Percentiles rank a stretch among this genome's conserved stretches.
Evolutionary conservation across 2,888 invertebrate genomes (phyloP).

Genomic region (Holacanthella duospinosa): DNA sequence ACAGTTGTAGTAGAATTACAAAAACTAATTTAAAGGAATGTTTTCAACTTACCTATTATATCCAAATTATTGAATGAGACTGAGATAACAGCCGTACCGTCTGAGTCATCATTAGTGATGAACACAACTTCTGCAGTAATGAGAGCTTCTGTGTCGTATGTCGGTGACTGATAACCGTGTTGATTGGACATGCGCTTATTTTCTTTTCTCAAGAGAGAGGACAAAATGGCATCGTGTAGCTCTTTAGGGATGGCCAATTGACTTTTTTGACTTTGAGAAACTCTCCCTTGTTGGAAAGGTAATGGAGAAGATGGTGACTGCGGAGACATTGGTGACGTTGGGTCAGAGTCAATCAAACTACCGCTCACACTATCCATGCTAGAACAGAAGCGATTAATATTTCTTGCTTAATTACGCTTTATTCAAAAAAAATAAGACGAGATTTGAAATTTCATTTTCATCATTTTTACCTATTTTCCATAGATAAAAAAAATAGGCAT

Average conservation of each 20-base stretch:
- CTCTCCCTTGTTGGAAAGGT: slow-evolving; percentile 7
- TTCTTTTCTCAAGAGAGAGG: slow-evolving; percentile 22
- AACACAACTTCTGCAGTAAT: slow-evolving; percentile 67
- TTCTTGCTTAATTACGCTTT: neutral
- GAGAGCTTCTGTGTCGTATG: slow-evolving; percentile 42
- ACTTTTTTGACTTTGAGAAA: neutral
- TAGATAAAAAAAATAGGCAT: too few relatives aligned
- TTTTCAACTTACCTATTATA: slow-evolving; percentile 63
- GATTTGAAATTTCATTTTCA: slow-evolving; percentile 8
- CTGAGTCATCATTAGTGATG: slow-evolving; percentile 44
- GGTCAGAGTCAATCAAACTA: slow-evolving; percentile 81
- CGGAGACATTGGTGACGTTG: slow-evolving; percentile 76
- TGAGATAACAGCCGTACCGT: slow-evolving; percentile 59
- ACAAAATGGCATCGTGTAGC: slow-evolving; percentile 33
- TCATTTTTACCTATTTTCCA: slow-evolving; percentile 12
- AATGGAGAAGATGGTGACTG: slow-evolving; percentile 49
- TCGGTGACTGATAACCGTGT: slow-evolving; percentile 21
- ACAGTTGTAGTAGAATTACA: neutral
- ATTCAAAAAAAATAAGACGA: neutral
- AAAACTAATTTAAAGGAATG: slow-evolving; percentile 11
- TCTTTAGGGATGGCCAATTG: slow-evolving; percentile 22
- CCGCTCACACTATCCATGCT: slow-evolving; percentile 91
- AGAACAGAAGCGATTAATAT: slow-evolving; percentile 27
- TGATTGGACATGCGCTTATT: slow-evolving; percentile 9
- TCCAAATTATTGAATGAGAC: slow-evolving; percentile 89